A percentile compares a stretch with the other conserved stretches of the same genome.
Evolutionary conservation across 1,140 invertebrate genomes (phyloP).

Genomic region (Anoplolepis gracilipes): DNA sequence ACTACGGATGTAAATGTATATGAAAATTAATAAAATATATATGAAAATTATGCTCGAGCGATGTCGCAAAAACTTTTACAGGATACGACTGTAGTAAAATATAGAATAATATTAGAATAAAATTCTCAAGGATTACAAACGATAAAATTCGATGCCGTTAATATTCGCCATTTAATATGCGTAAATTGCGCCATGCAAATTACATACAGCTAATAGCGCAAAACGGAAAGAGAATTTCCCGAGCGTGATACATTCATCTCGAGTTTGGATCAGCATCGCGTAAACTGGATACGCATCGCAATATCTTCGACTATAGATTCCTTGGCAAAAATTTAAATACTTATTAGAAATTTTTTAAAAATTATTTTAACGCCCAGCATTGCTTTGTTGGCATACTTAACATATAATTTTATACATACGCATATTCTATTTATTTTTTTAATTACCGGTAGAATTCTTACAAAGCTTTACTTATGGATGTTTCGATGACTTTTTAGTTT

Average conservation of each 20-base stretch:
- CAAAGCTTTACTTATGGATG: neutral
- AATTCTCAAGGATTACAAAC: neutral
- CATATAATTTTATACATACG: neutral
- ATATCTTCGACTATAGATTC: neutral
- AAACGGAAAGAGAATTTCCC: neutral
- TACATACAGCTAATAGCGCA: neutral
- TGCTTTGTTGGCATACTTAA: neutral
- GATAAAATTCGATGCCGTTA: constrained; percentile 11
- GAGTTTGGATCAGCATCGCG: neutral
- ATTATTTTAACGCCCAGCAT: neutral
- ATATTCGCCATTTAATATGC: neutral
- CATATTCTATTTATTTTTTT: neutral
- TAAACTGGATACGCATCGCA: neutral
- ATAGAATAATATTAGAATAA: neutral
- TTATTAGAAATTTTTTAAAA: neutral
- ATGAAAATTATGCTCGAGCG: neutral
- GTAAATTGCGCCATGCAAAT: neutral
- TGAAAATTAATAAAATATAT: too few relatives aligned
- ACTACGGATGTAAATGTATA: too few relatives aligned
- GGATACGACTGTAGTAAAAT: neutral
- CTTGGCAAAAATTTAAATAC: neutral
- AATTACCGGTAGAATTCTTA: neutral
- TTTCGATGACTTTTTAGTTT: neutral
- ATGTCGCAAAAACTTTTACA: neutral
- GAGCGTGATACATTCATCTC: neutral